phyloP scores from a whole-genome alignment of 2,113 vertebrate genomes.

The Vanacampus margaritifer region DNA sequence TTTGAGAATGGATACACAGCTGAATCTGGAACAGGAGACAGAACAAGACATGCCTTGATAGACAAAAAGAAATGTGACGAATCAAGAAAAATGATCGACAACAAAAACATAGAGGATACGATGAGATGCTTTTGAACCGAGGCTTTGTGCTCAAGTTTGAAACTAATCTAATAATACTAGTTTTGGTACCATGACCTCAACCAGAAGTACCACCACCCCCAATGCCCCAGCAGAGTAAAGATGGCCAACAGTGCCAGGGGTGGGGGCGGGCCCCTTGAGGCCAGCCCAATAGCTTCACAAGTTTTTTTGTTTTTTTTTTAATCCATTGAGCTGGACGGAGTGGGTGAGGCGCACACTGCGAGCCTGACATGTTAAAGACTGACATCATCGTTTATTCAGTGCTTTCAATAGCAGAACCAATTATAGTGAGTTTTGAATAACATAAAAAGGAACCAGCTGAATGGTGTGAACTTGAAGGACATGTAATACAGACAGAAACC shows the following conservation, averaged over 20 bases:
- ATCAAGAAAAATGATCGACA: not conserved
- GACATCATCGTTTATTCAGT: slow-evolving; percentile 60
- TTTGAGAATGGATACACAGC: slow-evolving; percentile 19
- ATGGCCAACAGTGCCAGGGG: slow-evolving; percentile 57
- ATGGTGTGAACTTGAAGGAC: slow-evolving; percentile 49
- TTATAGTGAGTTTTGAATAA: slow-evolving; percentile 34
- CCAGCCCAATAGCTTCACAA: slow-evolving; percentile 24
- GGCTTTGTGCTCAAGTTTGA: slow-evolving; percentile 46
- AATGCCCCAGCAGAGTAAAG: slow-evolving; percentile 41
- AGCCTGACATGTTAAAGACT: slow-evolving; percentile 45
- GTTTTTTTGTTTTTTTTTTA: slow-evolving; percentile 36
- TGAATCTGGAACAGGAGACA: slow-evolving; percentile 19
- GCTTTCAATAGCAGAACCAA: slow-evolving; percentile 43
- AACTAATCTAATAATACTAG: slow-evolving; percentile 66
- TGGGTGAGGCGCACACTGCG: slow-evolving; percentile 41
- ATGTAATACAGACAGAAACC: slow-evolving; percentile 25
- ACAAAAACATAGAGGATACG: slow-evolving; percentile 11
- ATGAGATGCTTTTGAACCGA: slow-evolving; percentile 23
- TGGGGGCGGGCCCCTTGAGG: slow-evolving; percentile 55
- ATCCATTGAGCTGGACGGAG: slow-evolving; percentile 42
- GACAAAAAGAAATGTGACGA: slow-evolving; percentile 11
- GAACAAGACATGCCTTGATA: slow-evolving; percentile 12
- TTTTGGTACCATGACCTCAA: slow-evolving; percentile 62
- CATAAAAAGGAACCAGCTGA: slow-evolving; percentile 18
- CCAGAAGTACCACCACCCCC: slow-evolving; percentile 33